Conservation (phyloP, 2,888 invertebrate species). For the Meganola albula region DNA sequence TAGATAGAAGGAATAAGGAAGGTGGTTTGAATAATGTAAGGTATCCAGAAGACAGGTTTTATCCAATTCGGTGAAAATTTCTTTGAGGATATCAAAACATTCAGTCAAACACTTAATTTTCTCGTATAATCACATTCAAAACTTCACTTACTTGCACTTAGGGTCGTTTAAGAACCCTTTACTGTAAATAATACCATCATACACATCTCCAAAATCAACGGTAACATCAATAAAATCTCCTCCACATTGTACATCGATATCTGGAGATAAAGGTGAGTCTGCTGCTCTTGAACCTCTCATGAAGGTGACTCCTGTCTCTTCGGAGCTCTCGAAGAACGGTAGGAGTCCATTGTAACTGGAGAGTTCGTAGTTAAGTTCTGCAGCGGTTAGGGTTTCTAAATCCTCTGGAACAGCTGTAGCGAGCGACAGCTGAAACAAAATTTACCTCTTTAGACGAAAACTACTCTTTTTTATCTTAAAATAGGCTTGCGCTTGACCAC, state of each 20-base stretch:
- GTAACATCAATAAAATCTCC: slow-evolving; percentile 78
- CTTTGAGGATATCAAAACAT: no score
- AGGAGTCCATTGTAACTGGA: slow-evolving; percentile 58
- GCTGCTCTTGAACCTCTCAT: slow-evolving; percentile 71
- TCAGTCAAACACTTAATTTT: no score
- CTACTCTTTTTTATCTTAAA: no score
- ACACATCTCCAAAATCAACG: slow-evolving; percentile 80
- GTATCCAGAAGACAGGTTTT: no score
- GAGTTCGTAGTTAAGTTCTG: slow-evolving; percentile 62
- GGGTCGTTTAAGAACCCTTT: slow-evolving; percentile 82
- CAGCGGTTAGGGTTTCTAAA: slow-evolving; percentile 54
- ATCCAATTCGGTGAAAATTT: no score
- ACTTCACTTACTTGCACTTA: slow-evolving; percentile 80
- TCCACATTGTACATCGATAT: slow-evolving; percentile 81
- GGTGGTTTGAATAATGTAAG: no score
- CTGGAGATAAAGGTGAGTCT: slow-evolving; percentile 62
- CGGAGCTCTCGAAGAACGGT: slow-evolving; percentile 57
- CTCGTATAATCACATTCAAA: no score
- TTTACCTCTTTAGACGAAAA: no score
- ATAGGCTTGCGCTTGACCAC: no score
- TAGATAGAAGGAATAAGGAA: no score
- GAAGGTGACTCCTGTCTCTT: slow-evolving; percentile 63
- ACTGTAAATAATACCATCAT: slow-evolving; percentile 83
- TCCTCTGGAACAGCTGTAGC: slow-evolving; percentile 73
- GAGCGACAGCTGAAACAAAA: slow-evolving; percentile 64